Conservation (phyloP, 2,113 vertebrate genomes). For the Actenoides hombroni region DNA sequence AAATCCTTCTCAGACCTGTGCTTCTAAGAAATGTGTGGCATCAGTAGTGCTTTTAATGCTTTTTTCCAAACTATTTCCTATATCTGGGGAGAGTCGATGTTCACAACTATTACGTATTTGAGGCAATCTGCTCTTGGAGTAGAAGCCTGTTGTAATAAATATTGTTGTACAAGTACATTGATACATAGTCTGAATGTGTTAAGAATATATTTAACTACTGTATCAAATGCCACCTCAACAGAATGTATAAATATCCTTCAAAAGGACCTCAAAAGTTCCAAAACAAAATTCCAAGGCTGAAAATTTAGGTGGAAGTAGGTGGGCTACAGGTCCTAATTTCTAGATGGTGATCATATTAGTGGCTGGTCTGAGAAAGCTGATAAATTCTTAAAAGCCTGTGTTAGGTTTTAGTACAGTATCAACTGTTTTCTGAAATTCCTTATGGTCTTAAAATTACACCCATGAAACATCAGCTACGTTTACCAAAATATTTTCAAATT, state of each 20-base stretch:
- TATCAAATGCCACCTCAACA: neutral
- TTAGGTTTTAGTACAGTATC: constrained; percentile 27
- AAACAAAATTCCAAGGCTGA: neutral
- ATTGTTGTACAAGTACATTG: neutral
- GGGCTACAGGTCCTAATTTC: neutral
- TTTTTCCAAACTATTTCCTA: neutral
- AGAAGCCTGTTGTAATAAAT: neutral
- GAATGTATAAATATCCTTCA: neutral
- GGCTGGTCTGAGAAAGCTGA: neutral
- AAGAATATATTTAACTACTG: neutral
- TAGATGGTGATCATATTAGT: neutral
- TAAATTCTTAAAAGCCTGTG: neutral
- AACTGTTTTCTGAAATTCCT: constrained; percentile 55
- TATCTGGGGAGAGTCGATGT: neutral
- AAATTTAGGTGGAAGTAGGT: neutral
- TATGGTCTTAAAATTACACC: constrained; percentile 39
- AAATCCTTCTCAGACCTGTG: neutral
- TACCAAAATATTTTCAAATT: constrained; percentile 63
- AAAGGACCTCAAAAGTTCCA: neutral
- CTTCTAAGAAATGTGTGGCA: neutral
- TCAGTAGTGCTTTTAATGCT: neutral
- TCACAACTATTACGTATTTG: neutral
- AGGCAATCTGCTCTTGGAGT: neutral
- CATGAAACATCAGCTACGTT: constrained; percentile 54
- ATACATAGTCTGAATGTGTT: neutral